Evolutionary conservation across 2,797 vertebrate species (phyloP), one percentile per base, ranked within the genome.

Genomic region (Anabacerthia variegaticeps): DNA sequence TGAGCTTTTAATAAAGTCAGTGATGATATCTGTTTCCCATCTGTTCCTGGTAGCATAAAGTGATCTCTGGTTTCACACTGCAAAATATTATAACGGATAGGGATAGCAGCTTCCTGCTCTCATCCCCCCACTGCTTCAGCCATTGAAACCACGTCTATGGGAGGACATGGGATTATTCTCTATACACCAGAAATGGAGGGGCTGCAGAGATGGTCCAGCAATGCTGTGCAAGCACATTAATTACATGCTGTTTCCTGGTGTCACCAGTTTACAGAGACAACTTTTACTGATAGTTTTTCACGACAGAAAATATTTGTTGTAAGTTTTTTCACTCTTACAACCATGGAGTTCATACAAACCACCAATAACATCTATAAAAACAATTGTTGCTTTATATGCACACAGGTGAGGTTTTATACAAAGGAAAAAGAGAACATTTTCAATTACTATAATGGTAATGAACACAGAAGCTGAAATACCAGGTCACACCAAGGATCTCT

Each of bases 1-100:
- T 79, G 74, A 80, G 86, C 86, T 96, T 92, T 92, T 92, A 91
- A 87, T 89, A 77, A 95, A 92, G 68, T 63, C 24, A 8, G 86
- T 12, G n/a, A 56, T 66, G 67, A 16, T 94, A 88, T 56, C 81
- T 85, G 71, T 71, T 88, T 91, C 84, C 92, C 91, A 93, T 91
- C 86, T 96, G 91, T 75, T 91, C 75, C 72, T 65, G 39, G 55
- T 75, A 92, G 69, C 78, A 92, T 32, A 36, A 94, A 87, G 37
- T 39, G 68, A 91, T 82, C 85, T 81, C 91, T 61, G 44, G 68
- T 88, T 95, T 77, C 86, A 76, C 65, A 43, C 52, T 48, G 49
- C 58, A 89, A 77, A 95, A 55, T 69, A 52, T 32, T 66, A 63
- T 23, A 79, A 79, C 11, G 44, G 86, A 41, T 61, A 79, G 0